These are phyloP conservation scores for Microplitis deprimator DNA, from an alignment of 2,888 invertebrate genomes.

Conservation along the genomic window DNA sequence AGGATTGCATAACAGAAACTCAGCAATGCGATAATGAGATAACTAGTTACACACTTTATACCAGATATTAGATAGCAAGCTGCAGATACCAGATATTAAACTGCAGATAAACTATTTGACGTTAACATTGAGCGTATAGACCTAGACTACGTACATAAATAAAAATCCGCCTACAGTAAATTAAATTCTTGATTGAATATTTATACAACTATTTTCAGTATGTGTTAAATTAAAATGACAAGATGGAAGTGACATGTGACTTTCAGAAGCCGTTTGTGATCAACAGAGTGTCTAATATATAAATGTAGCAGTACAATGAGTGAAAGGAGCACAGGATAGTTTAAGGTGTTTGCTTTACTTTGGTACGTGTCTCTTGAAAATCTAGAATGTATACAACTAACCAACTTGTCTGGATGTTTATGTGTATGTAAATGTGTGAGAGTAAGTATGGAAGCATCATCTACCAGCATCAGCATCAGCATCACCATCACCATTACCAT, in stretches of 20 bases:
- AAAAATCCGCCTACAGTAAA: no score
- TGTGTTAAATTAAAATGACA: conserved; percentile 33
- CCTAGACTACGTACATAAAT: no score
- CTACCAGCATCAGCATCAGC: background rate
- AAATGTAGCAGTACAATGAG: conserved; percentile 16
- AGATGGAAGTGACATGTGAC: conserved; percentile 16
- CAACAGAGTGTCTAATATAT: background rate
- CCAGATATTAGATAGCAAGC: background rate
- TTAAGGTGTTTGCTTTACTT: conserved; percentile 36
- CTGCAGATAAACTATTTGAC: background rate
- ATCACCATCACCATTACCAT: background rate
- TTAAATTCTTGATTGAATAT: no score
- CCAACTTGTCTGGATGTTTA: background rate
- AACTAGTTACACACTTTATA: background rate
- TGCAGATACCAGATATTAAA: background rate
- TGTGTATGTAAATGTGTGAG: background rate
- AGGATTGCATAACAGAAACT: background rate
- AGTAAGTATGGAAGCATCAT: background rate
- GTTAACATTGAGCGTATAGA: no score
- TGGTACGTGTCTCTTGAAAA: conserved; percentile 34
- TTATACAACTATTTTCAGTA: background rate
- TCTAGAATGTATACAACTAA: conserved; percentile 15
- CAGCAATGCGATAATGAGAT: background rate
- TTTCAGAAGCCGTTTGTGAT: conserved; percentile 27
- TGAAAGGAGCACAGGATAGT: conserved; percentile 16